Base-by-base conservation (phyloP, 37 sponge, comb jelly and placozoan genomes). In the Beroe ovata region DNA sequence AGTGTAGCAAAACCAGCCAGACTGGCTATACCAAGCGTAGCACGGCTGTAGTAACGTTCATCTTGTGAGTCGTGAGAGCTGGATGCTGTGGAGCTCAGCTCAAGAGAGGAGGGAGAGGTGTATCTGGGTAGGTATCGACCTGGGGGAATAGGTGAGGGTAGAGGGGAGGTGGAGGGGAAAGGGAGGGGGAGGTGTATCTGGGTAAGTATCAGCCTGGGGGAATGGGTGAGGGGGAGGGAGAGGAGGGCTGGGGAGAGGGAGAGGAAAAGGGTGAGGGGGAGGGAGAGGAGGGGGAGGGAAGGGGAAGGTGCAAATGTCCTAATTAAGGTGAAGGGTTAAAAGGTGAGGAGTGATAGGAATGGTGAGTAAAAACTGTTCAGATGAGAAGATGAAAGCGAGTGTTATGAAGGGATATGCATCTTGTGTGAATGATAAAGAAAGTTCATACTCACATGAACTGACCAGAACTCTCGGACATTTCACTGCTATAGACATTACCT, bases 381-480 rank as follows among this genome's bases (percentile, higher is more conserved):
- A n/a, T n/a, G n/a, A n/a, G n/a, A n/a, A n/a, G n/a, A n/a, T n/a
- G n/a, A n/a, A n/a, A n/a, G n/a, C n/a, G n/a, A n/a, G n/a, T n/a
- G n/a, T n/a, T n/a, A n/a, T n/a, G n/a, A n/a, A n/a, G n/a, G n/a
- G n/a, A n/a, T n/a, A n/a, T n/a, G n/a, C n/a, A n/a, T n/a, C n/a
- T n/a, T n/a, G n/a, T n/a, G n/a, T n/a, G n/a, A n/a, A n/a, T n/a
- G n/a, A n/a, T n/a, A n/a, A n/a, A n/a, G n/a, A n/a, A n/a, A n/a
- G n/a, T 47, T 47, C 54, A 21, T 77, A 40, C 84, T 77, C 21
- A 77, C 84, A 77, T 1, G 42, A 14, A 41, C 38, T 39, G 8
- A 35, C 54, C 33, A 77, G 84, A 14, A 77, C 6, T 19, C 84
- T 39, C n/a, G 84, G 18, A 77, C 84, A 77, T 23, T 77, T 77